Evolutionary conservation across 2,888 invertebrate genomes (phyloP), one percentile per base, ranked within the genome.

Genomic region (Ptychoptera contaminata): DNA sequence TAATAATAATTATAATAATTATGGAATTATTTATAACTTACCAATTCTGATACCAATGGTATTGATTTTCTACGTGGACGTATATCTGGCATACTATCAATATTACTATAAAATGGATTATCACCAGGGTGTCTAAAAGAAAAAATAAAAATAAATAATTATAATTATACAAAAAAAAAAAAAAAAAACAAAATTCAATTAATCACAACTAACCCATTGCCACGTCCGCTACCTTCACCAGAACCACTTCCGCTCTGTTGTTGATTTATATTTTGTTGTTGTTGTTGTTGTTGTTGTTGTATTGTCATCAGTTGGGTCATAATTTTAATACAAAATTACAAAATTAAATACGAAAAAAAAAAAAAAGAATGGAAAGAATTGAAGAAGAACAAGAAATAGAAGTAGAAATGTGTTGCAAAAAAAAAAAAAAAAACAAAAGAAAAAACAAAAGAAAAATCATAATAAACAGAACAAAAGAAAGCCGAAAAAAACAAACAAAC

Each of bases 41-140:
- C 98, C 82, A 98, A 77, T 71, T 98, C 98, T 49, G 96, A 96
- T 58, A 98, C 97, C 60, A 97, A 77, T 31, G 97, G 94, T 61
- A 97, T 94, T 43, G 94, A 94, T 70, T 97, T 97, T 62, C 94
- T 77, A 58, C 93, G 76, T 44, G 94, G 93, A 60, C 94, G 81
- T 67, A 98, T 96, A 67, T 97, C 96, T 42, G 98, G 97, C 91
- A 93, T 96, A 62, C 96, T 97, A 77, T 98, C 97, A 70, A 98
- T 98, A 68, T 92, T 93, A 68, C 93, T 94, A 77, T 97, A 98
- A 75, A 98, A 98, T 9, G 96, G 92, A 71, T 96, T 96, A 70
- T 94, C 91, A 54, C 90, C 86, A 15, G 91, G 85, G 61, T 88
- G 88, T 54, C 84, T 84, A 72, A 69, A 45, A 44, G 35, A 49